A percentile compares a stretch with the other conserved stretches of the same genome.
These are phyloP conservation scores for Eristalis tenax DNA, from an alignment of 2,888 invertebrate genomes.

Conservation along the genomic window DNA sequence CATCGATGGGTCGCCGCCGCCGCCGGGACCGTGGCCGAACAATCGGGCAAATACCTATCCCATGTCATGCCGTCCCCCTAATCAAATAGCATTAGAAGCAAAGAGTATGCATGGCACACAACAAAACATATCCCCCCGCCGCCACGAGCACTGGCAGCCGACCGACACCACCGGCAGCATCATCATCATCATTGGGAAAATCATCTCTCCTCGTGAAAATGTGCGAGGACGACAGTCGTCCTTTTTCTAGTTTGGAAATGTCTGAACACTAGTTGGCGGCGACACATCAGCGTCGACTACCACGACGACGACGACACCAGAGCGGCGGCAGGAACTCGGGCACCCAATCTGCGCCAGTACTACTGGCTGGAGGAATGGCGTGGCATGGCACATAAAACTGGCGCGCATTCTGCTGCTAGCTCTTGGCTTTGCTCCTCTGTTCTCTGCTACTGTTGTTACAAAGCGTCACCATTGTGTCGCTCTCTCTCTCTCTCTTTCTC, in stretches of 20 bases:
- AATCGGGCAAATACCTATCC: constrained; percentile 19
- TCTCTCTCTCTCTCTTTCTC: background rate
- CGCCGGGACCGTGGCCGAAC: background rate
- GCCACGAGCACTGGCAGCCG: background rate
- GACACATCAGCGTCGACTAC: constrained; percentile 42
- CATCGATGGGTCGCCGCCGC: constrained; percentile 18
- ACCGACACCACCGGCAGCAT: constrained; percentile 58
- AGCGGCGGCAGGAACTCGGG: constrained; percentile 69
- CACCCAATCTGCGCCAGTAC: constrained; percentile 70
- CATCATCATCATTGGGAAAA: constrained; percentile 66
- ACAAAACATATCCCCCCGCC: constrained; percentile 27
- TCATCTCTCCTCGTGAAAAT: constrained; percentile 61
- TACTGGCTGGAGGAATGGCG: constrained; percentile 56
- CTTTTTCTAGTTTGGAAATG: constrained; percentile 53
- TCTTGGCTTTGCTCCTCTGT: constrained; percentile 49
- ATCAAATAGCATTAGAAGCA: constrained; percentile 35
- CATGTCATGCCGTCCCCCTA: background rate
- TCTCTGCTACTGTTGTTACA: constrained; percentile 36
- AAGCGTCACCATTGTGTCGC: constrained; percentile 35
- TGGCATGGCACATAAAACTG: constrained; percentile 57
- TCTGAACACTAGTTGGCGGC: constrained; percentile 49
- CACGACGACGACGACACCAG: constrained; percentile 38
- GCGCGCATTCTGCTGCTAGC: constrained; percentile 63
- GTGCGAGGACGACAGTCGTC: constrained; percentile 68
- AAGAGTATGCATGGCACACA: constrained; percentile 61